A percentile compares a stretch with the other conserved stretches of the same genome.
Conservation (phyloP, 1,140 invertebrate species). For the Drosophila murphyi region DNA sequence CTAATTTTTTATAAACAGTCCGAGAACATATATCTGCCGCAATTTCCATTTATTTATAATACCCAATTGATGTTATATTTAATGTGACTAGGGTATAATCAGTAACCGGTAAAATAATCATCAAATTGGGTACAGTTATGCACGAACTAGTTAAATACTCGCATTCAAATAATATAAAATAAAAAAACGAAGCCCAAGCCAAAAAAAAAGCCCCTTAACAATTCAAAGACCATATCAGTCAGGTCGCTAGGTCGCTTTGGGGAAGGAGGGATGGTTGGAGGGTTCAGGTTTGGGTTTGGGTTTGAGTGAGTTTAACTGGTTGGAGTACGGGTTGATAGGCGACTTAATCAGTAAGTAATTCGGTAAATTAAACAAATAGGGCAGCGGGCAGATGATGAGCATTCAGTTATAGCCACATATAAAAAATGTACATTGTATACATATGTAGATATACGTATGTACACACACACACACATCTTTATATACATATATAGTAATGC, state of each 20-base stretch:
- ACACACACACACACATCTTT: no score
- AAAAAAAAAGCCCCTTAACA: constrained; percentile 3
- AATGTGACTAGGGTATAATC: not conserved
- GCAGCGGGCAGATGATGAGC: constrained; percentile 31
- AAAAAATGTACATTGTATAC: not conserved
- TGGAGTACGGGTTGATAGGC: constrained; percentile 23
- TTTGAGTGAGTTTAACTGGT: not conserved
- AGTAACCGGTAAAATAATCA: not conserved
- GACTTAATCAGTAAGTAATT: constrained; percentile 72
- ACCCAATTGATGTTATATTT: no score
- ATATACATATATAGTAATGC: not conserved
- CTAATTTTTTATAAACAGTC: no score
- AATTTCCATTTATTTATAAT: no score
- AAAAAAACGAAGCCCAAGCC: not conserved
- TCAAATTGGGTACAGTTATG: constrained; percentile 55
- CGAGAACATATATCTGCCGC: no score
- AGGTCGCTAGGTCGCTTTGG: constrained; percentile 17
- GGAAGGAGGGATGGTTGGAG: not conserved
- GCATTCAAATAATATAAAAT: constrained; percentile 10
- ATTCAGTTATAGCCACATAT: constrained; percentile 31
- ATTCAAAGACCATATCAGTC: constrained; percentile 19
- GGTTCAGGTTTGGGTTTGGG: not conserved
- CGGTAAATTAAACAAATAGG: constrained; percentile 73
- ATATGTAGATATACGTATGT: not conserved
- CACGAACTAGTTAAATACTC: constrained; percentile 6